Conservation (phyloP, 2,888 invertebrate species). For the Achlya flavicornis region DNA sequence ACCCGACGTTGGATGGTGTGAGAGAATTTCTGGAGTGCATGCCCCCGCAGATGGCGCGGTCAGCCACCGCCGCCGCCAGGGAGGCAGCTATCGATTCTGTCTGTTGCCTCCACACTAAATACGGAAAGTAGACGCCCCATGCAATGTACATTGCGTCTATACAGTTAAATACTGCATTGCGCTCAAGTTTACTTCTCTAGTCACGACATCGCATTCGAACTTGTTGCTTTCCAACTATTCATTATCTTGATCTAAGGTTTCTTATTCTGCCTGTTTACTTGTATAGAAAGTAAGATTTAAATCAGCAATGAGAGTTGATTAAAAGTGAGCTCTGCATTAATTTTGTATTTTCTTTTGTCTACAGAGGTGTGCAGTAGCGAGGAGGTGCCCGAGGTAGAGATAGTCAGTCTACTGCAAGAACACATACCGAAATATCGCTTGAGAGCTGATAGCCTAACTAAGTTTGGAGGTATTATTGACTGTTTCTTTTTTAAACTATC, state of each 20-base stretch:
- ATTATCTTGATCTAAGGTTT: conserved; percentile 50
- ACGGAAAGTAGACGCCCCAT: conserved; percentile 59
- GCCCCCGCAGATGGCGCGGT: conserved; percentile 55
- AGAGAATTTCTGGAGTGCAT: conserved; percentile 53
- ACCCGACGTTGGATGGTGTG: conserved; percentile 1
- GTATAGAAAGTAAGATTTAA: conserved; percentile 38
- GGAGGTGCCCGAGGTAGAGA: conserved; percentile 97
- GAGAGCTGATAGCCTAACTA: conserved; percentile 95
- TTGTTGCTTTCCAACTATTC: conserved; percentile 56
- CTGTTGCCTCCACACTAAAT: conserved; percentile 68
- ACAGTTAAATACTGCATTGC: conserved; percentile 52
- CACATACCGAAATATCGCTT: conserved; percentile 97
- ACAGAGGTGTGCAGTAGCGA: conserved; percentile 96
- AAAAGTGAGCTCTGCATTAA: conserved; percentile 14
- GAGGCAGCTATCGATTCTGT: conserved; percentile 75
- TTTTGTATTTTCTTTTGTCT: conserved; percentile 54
- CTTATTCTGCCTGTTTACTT: conserved; percentile 25
- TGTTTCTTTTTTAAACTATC: too few relatives aligned
- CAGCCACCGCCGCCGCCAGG: conserved; percentile 45
- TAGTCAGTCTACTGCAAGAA: conserved; percentile 96
- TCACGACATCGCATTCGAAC: conserved; percentile 61
- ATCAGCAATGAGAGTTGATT: conserved; percentile 14
- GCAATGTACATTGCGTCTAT: conserved; percentile 43
- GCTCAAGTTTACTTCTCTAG: conserved; percentile 58
- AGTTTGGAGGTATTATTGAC: conserved; percentile 89